phyloP scores from a whole-genome alignment of 2,797 vertebrate species.

The Thripadectes ignobilis region DNA sequence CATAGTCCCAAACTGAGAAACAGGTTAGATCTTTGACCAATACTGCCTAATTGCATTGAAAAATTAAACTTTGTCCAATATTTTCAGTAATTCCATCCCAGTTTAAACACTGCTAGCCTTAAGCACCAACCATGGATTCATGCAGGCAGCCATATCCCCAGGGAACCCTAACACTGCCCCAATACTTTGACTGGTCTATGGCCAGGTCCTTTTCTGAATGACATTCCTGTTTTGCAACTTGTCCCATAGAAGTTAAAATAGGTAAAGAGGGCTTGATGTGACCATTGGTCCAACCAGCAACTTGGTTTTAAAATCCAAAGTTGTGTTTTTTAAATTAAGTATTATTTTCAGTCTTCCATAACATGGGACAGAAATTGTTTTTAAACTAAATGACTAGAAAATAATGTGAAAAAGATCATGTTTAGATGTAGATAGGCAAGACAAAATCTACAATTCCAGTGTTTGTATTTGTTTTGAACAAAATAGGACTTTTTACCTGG shows the following conservation, averaged over 20 bases:
- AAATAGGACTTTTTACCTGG: slow-evolving; percentile 61
- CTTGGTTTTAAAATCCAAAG: background rate
- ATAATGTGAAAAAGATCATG: background rate
- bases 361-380: background rate
- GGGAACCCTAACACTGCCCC: background rate
- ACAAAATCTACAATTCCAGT: background rate
- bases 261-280: background rate
- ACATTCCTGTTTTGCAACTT: background rate
- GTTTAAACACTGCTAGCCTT: background rate
- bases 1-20: background rate
- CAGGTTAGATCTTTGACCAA: background rate
- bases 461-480: background rate
- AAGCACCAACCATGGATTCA: background rate
- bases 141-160: accelerated
- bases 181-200: background rate
- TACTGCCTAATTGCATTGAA: background rate
- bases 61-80: background rate
- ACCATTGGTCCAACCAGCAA: background rate
- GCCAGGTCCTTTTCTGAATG: background rate
- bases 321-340: background rate
- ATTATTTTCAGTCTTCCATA: background rate
- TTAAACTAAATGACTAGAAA: background rate
- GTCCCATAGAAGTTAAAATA: background rate
- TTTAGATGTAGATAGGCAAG: background rate
- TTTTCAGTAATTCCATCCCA: background rate